Evolutionary conservation across 2,113 vertebrate species (phyloP).

Genomic region (Hippocampus mohnikei): DNA sequence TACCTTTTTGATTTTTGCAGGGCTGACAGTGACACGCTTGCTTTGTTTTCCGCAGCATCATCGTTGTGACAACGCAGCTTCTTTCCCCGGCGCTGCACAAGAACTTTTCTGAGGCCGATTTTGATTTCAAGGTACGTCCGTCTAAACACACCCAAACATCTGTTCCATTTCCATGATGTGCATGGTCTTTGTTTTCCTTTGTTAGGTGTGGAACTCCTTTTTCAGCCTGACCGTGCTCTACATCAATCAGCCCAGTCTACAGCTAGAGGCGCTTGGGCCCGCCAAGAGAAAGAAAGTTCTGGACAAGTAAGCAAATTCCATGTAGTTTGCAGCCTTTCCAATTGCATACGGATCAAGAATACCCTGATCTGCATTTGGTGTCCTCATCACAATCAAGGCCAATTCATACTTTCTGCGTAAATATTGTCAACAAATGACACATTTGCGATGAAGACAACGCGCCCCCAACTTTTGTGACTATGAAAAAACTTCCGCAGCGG

Average conservation of each 20-base stretch:
- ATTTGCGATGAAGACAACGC: too few relatives aligned
- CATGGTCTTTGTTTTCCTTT: background rate
- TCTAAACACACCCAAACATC: background rate
- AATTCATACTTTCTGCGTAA: too few relatives aligned
- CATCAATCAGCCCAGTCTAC: constrained; percentile 95
- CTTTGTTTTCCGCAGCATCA: constrained; percentile 80
- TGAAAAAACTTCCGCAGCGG: too few relatives aligned
- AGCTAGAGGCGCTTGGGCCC: constrained; percentile 87
- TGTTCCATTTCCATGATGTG: background rate
- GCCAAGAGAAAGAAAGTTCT: constrained; percentile 93
- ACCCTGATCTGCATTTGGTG: background rate
- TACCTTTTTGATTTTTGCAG: constrained; percentile 21
- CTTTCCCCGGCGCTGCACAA: constrained; percentile 94
- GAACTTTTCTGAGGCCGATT: constrained; percentile 95
- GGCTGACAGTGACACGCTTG: constrained; percentile 42
- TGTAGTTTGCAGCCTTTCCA: background rate
- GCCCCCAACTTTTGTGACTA: too few relatives aligned
- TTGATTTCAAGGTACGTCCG: constrained; percentile 89
- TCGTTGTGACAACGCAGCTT: constrained; percentile 94
- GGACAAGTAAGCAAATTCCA: constrained; percentile 83
- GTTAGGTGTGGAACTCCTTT: constrained; percentile 97
- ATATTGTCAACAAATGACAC: too few relatives aligned
- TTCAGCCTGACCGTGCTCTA: constrained; percentile 96
- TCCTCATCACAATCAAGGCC: too few relatives aligned
- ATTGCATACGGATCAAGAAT: background rate